Evolutionary conservation across 2,888 invertebrate species (phyloP).

Genomic region (Philereme transversata): DNA sequence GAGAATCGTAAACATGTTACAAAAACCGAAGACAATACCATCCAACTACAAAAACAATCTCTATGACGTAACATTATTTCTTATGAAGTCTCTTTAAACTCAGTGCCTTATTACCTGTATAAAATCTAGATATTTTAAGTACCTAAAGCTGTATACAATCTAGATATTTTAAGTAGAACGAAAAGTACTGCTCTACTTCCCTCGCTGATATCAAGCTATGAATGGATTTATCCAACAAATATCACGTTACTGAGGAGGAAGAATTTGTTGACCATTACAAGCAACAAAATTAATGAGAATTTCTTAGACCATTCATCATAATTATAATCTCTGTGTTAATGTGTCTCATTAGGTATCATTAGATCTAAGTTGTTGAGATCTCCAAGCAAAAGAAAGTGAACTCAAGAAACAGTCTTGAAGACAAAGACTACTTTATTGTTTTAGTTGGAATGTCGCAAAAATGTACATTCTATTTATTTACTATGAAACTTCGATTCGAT

Average conservation of each 20-base stretch:
- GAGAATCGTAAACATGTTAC: no score
- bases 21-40: no score
- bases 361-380: conserved; percentile 20
- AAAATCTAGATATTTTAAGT: conserved; percentile 19
- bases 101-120: background rate
- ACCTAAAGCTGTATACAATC: background rate
- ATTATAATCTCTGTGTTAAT: background rate
- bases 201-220: conserved; percentile 28
- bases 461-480: background rate
- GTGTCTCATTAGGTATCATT: conserved; percentile 23
- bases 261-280: no score
- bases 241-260: conserved; percentile 20
- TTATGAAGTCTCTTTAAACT: background rate
- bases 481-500: background rate
- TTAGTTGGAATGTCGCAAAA: background rate
- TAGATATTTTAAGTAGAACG: conserved; percentile 13
- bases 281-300: no score
- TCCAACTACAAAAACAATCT: conserved; percentile 1
- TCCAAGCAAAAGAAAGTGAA: conserved; percentile 19
- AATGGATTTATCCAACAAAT: conserved; percentile 23
- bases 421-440: background rate
- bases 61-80: conserved; percentile 9
- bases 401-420: background rate
- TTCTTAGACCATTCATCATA: background rate
- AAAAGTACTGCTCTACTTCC: conserved; percentile 28